Evolutionary conservation across 2,888 invertebrate species (phyloP).

Genomic region (Macaria liturata): DNA sequence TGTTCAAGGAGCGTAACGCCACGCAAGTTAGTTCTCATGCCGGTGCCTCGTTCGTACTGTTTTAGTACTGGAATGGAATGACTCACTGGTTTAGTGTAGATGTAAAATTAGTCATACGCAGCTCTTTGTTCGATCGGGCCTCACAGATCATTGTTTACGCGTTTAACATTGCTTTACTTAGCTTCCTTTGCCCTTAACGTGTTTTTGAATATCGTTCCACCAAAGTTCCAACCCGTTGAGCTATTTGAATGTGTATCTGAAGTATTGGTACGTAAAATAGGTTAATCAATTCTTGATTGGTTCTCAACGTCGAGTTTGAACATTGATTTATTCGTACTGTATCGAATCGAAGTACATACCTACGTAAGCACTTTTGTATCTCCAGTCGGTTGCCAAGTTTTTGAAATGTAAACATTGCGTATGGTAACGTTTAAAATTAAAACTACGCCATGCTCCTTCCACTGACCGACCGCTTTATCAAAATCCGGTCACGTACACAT

Average conservation of each 20-base stretch:
- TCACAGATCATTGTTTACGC: conserved; percentile 44
- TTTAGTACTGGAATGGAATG: conserved; percentile 55
- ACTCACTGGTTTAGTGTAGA: conserved; percentile 50
- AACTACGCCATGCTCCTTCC: conserved; percentile 32
- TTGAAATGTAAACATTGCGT: conserved; percentile 43
- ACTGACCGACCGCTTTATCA: conserved; percentile 41
- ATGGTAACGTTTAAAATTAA: conserved; percentile 42
- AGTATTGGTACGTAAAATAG: conserved; percentile 16
- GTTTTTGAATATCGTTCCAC: conserved; percentile 17
- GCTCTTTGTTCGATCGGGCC: conserved; percentile 54
- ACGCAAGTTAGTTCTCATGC: conserved; percentile 73
- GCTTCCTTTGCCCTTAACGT: conserved; percentile 28
- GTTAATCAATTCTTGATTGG: conserved; percentile 20
- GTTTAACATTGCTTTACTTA: conserved; percentile 32
- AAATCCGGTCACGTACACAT: conserved; percentile 49
- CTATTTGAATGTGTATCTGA: conserved; percentile 14
- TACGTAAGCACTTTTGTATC: conserved; percentile 27
- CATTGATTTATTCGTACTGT: conserved; percentile 25
- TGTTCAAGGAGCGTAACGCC: conserved; percentile 75
- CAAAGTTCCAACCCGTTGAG: conserved; percentile 6
- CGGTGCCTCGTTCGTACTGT: conserved; percentile 49
- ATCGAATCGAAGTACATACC: conserved; percentile 20
- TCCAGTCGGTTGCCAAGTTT: conserved; percentile 46
- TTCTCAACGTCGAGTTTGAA: conserved; percentile 19
- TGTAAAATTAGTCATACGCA: conserved; percentile 55